A percentile compares a stretch with the other conserved stretches of the same genome.
Conservation (phyloP, 2,888 invertebrate genomes). For the Napeogenes sylphis region DNA sequence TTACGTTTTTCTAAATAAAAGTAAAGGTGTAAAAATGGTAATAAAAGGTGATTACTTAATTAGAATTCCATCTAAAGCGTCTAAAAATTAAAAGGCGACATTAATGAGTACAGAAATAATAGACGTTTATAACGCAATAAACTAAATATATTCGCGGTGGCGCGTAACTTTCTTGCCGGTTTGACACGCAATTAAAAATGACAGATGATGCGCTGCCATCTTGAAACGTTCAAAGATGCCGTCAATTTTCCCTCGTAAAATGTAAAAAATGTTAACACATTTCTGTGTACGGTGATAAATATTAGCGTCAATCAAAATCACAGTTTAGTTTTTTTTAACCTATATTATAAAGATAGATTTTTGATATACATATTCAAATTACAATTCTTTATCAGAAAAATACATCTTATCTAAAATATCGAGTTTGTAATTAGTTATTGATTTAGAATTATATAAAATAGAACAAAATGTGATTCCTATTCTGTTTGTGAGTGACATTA, state of each 20-base stretch:
- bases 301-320: constrained; percentile 52
- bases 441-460: no score
- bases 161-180: constrained; percentile 54
- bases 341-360: no score
- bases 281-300: constrained; percentile 55
- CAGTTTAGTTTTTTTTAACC: constrained; percentile 17
- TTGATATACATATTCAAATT: no score
- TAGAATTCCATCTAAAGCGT: neutral
- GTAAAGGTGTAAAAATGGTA: neutral
- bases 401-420: no score
- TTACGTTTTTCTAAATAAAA: no score
- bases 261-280: constrained; percentile 53
- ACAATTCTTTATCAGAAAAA: no score
- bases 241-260: constrained; percentile 39
- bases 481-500: no score
- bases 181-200: constrained; percentile 77
- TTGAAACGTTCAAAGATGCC: constrained; percentile 59
- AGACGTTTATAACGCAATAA: constrained; percentile 72
- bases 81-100: constrained; percentile 40
- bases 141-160: constrained; percentile 70
- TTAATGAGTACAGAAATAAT: constrained; percentile 55
- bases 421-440: no score
- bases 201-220: constrained; percentile 70
- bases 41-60: neutral
- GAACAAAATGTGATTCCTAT: no score